Base-by-base conservation (phyloP, 2,113 vertebrate species). In the Phalacrocorax pelagicus region DNA sequence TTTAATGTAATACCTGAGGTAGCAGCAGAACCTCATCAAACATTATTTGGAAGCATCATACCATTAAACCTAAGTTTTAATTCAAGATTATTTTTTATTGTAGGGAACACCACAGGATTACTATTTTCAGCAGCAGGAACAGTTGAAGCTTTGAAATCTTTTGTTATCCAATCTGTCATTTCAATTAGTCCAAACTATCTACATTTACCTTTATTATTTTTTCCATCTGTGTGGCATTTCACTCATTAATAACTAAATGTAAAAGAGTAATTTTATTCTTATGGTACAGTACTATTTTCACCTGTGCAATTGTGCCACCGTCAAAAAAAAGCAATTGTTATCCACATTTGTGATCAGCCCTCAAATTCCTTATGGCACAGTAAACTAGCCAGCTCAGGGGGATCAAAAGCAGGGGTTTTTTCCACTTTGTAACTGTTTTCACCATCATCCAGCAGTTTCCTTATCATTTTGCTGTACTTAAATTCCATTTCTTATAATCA, bases 401-500 rank as follows among this genome's bases (percentile, higher is more conserved):
- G 63, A 97, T 89, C 59, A 97, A 96, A 97, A 71, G 44, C 49
- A 88, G 63, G 0, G 0, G 1, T 47, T 47, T 93, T 95, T 92
- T 77, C 34, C 23, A 92, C 88, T 96, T 86, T 59, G 20, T 36
- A 95, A 95, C 32, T 75, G 66, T 91, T 96, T 95, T 88, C 74
- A 88, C 74, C 57, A 88, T 79, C 67, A 73, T 42, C 57, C 86
- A 92, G 69, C 26, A 89, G 84, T 58, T 86, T n/a, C 67, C 81
- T 95, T 89, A 94, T 63, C 55, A 40, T 90, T 92, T 81, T 71
- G 12, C 55, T 86, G 65, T 63, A 94, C 47, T 97, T 97, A 91
- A 97, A 97, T 92, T 96, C 81, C 65, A 66, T 95, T 97, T 94
- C 88, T 94, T 91, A 85, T 84, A 94, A 88, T 97, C 75, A 95